A percentile compares a stretch with the other conserved stretches of the same genome.
Evolutionary conservation across 2,797 vertebrate species (phyloP).

Genomic region (Amblyraja radiata): DNA sequence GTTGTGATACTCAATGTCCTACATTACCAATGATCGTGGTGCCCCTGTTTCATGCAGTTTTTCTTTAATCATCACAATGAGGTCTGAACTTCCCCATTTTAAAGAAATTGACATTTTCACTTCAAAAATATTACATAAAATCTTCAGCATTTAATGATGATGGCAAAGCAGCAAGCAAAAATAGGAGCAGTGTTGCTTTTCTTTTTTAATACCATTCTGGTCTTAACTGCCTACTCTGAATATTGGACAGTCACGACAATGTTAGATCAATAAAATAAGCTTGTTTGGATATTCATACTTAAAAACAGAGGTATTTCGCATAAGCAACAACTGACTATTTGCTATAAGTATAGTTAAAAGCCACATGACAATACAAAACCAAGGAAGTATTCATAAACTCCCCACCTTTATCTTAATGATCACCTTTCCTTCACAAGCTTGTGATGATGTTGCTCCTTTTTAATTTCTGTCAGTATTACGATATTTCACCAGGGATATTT

Average conservation of each 20-base stretch:
- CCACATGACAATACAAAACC: background rate
- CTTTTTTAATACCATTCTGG: background rate
- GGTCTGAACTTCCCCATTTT: background rate
- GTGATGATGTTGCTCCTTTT: background rate
- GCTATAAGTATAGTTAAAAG: background rate
- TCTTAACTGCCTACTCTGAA: background rate
- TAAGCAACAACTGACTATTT: background rate
- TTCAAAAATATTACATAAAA: background rate
- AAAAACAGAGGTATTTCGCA: background rate
- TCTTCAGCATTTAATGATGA: background rate
- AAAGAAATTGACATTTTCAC: background rate
- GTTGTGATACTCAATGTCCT: too few species aligned
- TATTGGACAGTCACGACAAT: background rate
- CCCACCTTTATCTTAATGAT: too few species aligned
- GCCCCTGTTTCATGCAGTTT: background rate
- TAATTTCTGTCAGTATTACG: background rate
- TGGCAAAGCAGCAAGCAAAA: background rate
- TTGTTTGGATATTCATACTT: background rate
- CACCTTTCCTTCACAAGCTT: background rate
- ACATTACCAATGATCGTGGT: background rate
- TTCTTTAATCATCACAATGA: slow-evolving; percentile 6
- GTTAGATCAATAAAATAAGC: background rate
- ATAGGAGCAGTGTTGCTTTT: background rate
- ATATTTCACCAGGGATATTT: background rate
- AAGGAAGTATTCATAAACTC: background rate